Base-by-base conservation (phyloP, 2,797 vertebrate species). In the Parotocinclus haroldoi region DNA sequence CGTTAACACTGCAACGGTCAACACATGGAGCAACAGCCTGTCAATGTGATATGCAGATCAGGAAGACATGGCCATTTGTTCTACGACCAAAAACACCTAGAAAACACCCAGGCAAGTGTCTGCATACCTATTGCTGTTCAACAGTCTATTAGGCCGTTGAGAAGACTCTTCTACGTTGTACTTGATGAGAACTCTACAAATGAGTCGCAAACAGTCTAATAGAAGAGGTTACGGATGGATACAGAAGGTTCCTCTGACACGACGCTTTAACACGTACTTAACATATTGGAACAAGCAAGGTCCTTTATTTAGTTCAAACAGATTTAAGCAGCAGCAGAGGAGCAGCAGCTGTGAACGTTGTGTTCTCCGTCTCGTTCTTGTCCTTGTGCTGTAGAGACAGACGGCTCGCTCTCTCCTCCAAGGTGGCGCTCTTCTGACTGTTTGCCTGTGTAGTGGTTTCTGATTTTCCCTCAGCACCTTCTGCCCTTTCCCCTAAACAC, bases 401-500 rank as follows among this genome's bases (percentile, higher is more conserved):
- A 52, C 80, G 82, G 63, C 74, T 87, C 56, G 88, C 69, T 64
- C 81, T 68, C 10, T 78, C 80, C 66, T 86, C 83, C 9, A 88
- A 50, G 4, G 18, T 55, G 8, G 69, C 45, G 42, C 42, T 73
- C 45, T 75, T 76, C 46, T 72, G 76, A 58, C 55, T 10, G 9
- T 44, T 67, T 16, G 48, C 8, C 62, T 4, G 52, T 55, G 54
- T 53, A 52, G 74, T 64, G 11, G 49, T 45, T 38, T 39, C 46
- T 13, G 72, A 38, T 11, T 83, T 78, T 0, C 73, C 80, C 76
- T 92, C 89, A 0, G 86, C 86, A 58, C 86, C 89, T 60, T 90
- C 87, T 17, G 89, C 88, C 73, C 87, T 75, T 78, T 90, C 87
- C 40, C 87, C 90, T 91, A 58, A 17, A 80, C 10, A 62, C 37